Conservation (phyloP, 2,888 invertebrate species). For the Eubasilissa splendida region DNA sequence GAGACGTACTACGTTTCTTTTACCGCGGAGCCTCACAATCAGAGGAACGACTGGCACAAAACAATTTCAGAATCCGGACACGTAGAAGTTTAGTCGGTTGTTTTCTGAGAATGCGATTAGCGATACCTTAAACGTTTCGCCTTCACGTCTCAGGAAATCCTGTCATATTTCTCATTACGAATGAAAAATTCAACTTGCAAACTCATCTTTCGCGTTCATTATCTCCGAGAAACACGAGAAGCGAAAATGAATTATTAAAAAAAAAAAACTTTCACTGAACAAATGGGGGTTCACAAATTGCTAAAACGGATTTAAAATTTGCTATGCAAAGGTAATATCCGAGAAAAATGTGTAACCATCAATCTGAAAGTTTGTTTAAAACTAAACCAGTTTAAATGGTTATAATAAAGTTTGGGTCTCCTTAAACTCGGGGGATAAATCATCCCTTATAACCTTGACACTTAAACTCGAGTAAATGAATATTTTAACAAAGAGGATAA, state of each 20-base stretch:
- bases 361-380: background rate
- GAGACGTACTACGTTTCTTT: background rate
- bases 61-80: background rate
- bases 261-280: slow-evolving; percentile 1
- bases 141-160: slow-evolving; percentile 35
- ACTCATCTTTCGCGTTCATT: slow-evolving; percentile 26
- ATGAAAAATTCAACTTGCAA: slow-evolving; percentile 18
- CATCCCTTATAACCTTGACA: slow-evolving; percentile 13
- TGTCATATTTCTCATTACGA: slow-evolving; percentile 11
- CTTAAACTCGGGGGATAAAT: slow-evolving; percentile 8
- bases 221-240: slow-evolving; percentile 17
- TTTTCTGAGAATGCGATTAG: slow-evolving; percentile 23
- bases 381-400: background rate
- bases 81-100: slow-evolving; percentile 11
- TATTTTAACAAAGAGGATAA: slow-evolving; percentile 4
- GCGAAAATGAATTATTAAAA: slow-evolving; percentile 10
- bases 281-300: slow-evolving; percentile 4
- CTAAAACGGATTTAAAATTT: background rate
- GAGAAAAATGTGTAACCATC: slow-evolving; percentile 18
- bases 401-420: background rate
- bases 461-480: background rate
- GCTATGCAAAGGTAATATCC: too few relatives aligned
- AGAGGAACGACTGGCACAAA: background rate
- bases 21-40: background rate
- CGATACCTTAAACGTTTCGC: slow-evolving; percentile 7